Evolutionary conservation across 2,797 vertebrate species (phyloP).

Genomic region (Stomatorhinus walkeri): DNA sequence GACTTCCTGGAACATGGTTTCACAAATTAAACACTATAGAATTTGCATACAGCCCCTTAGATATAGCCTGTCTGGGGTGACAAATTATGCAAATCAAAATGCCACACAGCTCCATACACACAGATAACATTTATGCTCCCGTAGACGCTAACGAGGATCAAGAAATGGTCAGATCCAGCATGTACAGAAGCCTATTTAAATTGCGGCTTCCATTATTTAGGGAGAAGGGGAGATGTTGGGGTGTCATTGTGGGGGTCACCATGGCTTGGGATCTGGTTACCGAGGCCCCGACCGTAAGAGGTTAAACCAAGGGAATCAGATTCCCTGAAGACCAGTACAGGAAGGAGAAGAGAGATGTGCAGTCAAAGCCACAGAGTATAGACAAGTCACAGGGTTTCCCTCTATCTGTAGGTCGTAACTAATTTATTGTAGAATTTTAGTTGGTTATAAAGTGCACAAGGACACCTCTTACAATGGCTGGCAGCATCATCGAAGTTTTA

Average conservation of each 20-base stretch:
- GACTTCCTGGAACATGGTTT: not conserved
- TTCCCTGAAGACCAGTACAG: not conserved
- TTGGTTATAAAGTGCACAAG: not conserved
- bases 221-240: not conserved
- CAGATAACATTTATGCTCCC: not conserved
- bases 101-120: not conserved
- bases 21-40: not conserved
- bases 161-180: not conserved
- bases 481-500: not conserved
- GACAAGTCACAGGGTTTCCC: not conserved
- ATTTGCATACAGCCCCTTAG: not conserved
- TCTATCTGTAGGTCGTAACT: not conserved
- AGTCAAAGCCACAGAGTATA: not conserved
- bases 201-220: not conserved
- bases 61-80: not conserved
- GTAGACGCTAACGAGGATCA: not conserved
- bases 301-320: not conserved
- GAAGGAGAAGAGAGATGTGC: not conserved
- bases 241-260: not conserved
- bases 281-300: not conserved
- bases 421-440: not conserved
- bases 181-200: not conserved
- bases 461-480: not conserved
- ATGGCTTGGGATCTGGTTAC: not conserved
- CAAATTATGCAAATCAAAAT: not conserved